Conservation (phyloP, 2,113 vertebrate genomes). For the Rousettus leschenaultii region DNA sequence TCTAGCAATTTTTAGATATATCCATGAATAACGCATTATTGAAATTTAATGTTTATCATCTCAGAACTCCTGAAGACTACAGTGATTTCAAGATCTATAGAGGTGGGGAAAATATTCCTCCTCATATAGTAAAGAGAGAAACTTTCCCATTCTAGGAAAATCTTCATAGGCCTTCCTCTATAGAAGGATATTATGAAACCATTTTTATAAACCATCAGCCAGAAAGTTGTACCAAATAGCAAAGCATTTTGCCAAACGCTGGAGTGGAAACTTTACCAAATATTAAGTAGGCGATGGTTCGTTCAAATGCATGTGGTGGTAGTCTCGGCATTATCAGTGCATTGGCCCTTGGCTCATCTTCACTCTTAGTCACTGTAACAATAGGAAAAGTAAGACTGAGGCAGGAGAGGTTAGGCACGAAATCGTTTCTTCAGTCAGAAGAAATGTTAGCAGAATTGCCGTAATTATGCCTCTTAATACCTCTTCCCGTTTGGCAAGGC, state of each 20-base stretch:
- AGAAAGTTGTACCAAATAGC: neutral
- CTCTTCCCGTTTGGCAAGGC: neutral
- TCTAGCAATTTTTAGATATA: neutral
- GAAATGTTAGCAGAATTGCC: neutral
- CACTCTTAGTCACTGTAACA: neutral
- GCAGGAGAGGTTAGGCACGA: neutral
- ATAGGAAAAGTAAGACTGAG: neutral
- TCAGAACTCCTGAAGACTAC: neutral
- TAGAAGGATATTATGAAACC: neutral
- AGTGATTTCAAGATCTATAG: neutral
- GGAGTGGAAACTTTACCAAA: neutral
- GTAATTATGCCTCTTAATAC: neutral
- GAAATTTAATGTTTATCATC: neutral
- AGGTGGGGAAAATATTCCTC: neutral
- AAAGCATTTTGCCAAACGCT: neutral
- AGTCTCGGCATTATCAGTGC: neutral
- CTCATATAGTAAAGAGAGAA: neutral
- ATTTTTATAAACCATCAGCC: neutral
- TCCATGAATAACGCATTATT: neutral
- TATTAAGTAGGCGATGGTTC: neutral
- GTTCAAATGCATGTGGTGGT: neutral
- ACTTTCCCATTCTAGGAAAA: neutral
- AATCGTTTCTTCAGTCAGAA: neutral
- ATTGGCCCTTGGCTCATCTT: neutral
- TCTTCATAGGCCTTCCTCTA: neutral